Conservation (phyloP, 2,888 invertebrate species). For the Cheilosia grossa region DNA sequence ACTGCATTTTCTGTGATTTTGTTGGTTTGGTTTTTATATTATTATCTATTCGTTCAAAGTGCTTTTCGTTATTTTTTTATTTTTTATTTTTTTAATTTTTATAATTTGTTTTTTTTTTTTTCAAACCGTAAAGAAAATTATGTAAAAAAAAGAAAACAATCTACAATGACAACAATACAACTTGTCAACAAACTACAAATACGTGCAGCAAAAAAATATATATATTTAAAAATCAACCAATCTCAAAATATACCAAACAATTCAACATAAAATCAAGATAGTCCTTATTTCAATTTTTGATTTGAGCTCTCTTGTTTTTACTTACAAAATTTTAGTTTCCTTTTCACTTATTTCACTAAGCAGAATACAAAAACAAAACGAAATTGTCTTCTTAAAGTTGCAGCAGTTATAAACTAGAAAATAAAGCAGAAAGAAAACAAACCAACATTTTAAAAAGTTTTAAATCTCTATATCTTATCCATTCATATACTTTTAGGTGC, state of each 20-base stretch:
- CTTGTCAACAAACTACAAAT: conserved; percentile 67
- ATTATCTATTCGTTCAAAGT: conserved; percentile 14
- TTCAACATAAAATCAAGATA: conserved; percentile 69
- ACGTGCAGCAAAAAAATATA: conserved; percentile 65
- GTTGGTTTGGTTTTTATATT: conserved; percentile 31
- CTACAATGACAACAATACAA: conserved; percentile 67
- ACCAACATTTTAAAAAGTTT: conserved; percentile 56
- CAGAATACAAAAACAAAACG: conserved; percentile 70
- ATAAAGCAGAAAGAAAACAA: conserved; percentile 39
- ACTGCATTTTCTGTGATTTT: conserved; percentile 77
- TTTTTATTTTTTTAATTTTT: conserved; percentile 23
- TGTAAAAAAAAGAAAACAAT: conserved; percentile 48
- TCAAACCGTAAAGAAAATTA: conserved; percentile 37
- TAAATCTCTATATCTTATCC: conserved; percentile 67
- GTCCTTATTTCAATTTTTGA: conserved; percentile 40
- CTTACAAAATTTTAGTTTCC: not conserved
- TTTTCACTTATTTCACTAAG: conserved; percentile 42
- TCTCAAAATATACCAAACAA: conserved; percentile 57
- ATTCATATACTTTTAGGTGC: conserved; percentile 73
- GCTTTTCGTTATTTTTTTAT: conserved; percentile 32
- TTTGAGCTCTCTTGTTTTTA: conserved; percentile 27
- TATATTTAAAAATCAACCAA: conserved; percentile 26
- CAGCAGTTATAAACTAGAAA: conserved; percentile 48
- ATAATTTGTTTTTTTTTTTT: conserved; percentile 1
- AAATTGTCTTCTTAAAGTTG: conserved; percentile 64